phyloP scores from a whole-genome alignment of 2,797 vertebrate species.

The Capromys pilorides region DNA sequence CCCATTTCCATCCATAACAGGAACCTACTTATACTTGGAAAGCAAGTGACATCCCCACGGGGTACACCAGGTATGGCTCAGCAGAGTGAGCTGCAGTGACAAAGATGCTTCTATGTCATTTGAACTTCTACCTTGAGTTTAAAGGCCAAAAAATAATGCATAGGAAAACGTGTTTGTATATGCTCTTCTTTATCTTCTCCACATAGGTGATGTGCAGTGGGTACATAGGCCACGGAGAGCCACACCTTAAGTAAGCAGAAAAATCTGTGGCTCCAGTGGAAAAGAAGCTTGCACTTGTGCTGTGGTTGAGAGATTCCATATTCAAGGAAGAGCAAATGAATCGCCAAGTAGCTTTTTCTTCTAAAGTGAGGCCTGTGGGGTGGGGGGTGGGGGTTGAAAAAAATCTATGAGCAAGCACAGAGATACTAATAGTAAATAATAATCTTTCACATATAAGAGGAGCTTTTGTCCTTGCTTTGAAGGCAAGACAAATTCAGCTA shows the following conservation, averaged over 20 bases:
- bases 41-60: too few relatives aligned
- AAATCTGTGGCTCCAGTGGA: background rate
- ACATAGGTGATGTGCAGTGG: background rate
- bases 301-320: background rate
- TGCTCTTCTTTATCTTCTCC: background rate
- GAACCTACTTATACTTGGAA: too few relatives aligned
- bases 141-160: background rate
- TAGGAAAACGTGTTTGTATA: background rate
- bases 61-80: background rate
- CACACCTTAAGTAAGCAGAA: background rate
- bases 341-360: constrained; percentile 51
- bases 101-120: background rate
- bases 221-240: background rate
- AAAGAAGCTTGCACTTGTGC: background rate
- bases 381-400: background rate
- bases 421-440: constrained; percentile 63
- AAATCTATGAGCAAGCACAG: constrained; percentile 13
- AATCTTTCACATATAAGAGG: constrained; percentile 43
- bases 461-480: constrained; percentile 69
- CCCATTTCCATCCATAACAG: background rate
- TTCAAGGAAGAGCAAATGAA: constrained; percentile 8
- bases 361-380: background rate
- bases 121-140: background rate
- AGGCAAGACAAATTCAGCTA: constrained; percentile 65
- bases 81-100: background rate